Evolutionary conservation across 2,113 vertebrate species (phyloP).

Genomic region (Pedionomus torquatus): DNA sequence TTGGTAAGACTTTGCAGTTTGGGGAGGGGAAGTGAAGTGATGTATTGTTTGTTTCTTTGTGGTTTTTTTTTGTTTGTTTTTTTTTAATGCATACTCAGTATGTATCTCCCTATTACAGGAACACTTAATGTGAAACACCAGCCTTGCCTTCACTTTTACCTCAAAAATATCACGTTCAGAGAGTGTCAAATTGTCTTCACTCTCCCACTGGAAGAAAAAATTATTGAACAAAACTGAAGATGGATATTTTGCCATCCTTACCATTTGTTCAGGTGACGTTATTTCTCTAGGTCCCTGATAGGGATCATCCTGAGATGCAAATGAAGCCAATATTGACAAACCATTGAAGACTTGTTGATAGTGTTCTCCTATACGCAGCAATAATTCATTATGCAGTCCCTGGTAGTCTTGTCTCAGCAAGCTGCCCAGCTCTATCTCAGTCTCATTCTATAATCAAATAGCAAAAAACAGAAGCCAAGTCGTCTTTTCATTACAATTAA

Average conservation of each 20-base stretch:
- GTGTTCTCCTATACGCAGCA: slow-evolving; percentile 93
- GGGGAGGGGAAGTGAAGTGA: too few species aligned
- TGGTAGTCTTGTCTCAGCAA: slow-evolving; percentile 96
- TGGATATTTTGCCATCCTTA: slow-evolving; percentile 32
- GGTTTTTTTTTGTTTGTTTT: not conserved
- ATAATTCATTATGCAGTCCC: slow-evolving; percentile 93
- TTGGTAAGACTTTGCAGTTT: not conserved
- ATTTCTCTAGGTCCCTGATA: slow-evolving; percentile 90
- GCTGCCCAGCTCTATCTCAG: slow-evolving; percentile 95
- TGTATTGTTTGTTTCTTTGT: not conserved
- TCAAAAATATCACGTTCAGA: not conserved
- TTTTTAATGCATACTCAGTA: not conserved
- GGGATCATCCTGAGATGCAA: slow-evolving; percentile 91
- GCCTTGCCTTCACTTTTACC: not conserved
- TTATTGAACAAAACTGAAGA: not conserved
- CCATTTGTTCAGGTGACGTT: slow-evolving; percentile 90
- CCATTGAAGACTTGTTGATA: slow-evolving; percentile 98
- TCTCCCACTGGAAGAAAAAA: not conserved
- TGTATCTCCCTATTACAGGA: not conserved
- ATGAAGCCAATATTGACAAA: slow-evolving; percentile 93
- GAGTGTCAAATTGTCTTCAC: not conserved
- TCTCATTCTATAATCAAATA: slow-evolving; percentile 85
- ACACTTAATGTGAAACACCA: not conserved
- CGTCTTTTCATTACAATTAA: not conserved
- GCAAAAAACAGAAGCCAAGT: not conserved